Conservation (phyloP, 2,113 vertebrate genomes). For the Eptesicus fuscus region DNA sequence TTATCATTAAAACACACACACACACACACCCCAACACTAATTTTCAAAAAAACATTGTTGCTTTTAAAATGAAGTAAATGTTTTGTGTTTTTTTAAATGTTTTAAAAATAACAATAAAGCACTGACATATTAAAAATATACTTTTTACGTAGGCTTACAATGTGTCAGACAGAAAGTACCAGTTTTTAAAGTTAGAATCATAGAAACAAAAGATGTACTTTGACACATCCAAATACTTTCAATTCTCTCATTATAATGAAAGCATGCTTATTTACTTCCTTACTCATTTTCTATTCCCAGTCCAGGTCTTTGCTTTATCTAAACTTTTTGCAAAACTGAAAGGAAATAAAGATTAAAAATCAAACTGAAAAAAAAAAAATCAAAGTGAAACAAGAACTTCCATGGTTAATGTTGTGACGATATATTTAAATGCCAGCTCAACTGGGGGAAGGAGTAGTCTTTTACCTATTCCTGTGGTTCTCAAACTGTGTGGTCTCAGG, state of each 20-base stretch:
- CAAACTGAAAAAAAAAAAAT: neutral
- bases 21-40: neutral
- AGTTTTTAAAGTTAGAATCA: slow-evolving; percentile 5
- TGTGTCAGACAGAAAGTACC: neutral
- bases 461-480: neutral
- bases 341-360: neutral
- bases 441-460: neutral
- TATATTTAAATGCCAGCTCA: neutral
- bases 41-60: neutral
- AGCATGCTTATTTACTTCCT: neutral
- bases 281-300: neutral
- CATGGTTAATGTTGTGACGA: neutral
- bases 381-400: neutral
- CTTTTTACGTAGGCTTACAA: neutral
- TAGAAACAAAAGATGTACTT: neutral
- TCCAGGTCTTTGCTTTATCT: neutral
- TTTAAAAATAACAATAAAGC: neutral
- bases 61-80: neutral
- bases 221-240: neutral
- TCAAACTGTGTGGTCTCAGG: neutral
- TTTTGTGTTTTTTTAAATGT: neutral
- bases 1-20: neutral
- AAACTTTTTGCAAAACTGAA: neutral
- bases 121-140: slow-evolving; percentile 19
- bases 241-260: neutral